These are phyloP conservation scores for Zosterops hypoxanthus DNA, from an alignment of 2,113 vertebrate genomes.

Conservation along the genomic window DNA sequence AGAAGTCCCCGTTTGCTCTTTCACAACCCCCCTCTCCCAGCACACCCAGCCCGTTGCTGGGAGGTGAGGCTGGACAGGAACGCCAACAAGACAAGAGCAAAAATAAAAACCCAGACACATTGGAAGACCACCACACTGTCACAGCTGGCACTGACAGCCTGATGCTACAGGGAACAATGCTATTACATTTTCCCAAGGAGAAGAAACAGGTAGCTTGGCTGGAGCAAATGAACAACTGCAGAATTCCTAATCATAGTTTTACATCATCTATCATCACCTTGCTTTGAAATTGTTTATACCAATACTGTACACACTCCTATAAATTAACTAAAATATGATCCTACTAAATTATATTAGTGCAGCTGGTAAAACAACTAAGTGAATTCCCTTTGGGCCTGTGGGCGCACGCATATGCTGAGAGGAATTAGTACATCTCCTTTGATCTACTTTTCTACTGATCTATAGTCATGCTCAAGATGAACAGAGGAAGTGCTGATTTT, in stretches of 20 bases:
- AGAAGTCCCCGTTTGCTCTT: not conserved
- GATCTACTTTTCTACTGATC: constrained; percentile 10
- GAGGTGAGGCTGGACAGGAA: not conserved
- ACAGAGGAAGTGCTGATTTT: not conserved
- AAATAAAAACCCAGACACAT: not conserved
- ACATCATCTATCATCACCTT: not conserved
- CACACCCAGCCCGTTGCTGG: constrained; percentile 8
- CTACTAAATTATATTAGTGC: not conserved
- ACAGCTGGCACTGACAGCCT: constrained; percentile 25
- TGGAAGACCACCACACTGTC: not conserved
- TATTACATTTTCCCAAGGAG: not conserved
- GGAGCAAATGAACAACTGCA: not conserved
- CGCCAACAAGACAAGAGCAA: not conserved
- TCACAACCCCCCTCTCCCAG: not conserved
- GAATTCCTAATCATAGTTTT: not conserved
- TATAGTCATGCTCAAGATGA: not conserved
- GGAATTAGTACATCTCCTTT: constrained; percentile 2
- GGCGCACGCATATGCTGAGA: accelerated
- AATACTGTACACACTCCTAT: not conserved
- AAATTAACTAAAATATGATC: not conserved
- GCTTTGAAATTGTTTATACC: not conserved
- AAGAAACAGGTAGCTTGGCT: not conserved
- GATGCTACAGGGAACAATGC: not conserved
- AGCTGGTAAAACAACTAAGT: not conserved
- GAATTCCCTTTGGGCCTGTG: not conserved